phyloP scores from a whole-genome alignment of 2,113 vertebrate species.

The Epinephelus fuscoguttatus region DNA sequence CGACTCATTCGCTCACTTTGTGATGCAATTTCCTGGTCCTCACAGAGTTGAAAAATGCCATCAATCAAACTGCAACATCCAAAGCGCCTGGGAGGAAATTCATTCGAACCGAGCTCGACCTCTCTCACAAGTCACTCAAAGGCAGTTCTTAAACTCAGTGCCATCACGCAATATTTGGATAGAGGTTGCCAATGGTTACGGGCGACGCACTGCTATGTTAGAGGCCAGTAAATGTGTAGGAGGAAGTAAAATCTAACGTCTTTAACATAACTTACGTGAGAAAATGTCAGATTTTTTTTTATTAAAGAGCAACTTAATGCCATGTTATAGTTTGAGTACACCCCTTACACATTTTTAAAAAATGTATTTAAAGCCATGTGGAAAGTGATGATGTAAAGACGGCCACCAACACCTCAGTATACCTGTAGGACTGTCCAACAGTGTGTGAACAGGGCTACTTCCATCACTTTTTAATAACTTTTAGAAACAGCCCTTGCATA shows the following conservation, averaged over 20 bases:
- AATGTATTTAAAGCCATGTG: not conserved
- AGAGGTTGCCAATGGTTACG: not conserved
- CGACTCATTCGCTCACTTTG: slow-evolving; percentile 49
- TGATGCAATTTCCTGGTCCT: slow-evolving; percentile 67
- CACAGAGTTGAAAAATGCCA: slow-evolving; percentile 54
- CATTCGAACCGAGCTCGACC: slow-evolving; percentile 39
- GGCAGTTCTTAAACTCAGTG: slow-evolving; percentile 14
- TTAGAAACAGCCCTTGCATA: too few species aligned
- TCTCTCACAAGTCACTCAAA: slow-evolving; percentile 21
- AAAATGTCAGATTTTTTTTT: not conserved
- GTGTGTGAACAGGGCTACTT: too few species aligned
- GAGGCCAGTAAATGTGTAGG: not conserved
- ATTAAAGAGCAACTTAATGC: not conserved
- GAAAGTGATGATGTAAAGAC: not conserved
- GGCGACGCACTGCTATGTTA: not conserved
- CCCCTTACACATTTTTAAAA: not conserved
- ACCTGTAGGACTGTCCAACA: not conserved
- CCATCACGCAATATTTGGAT: slow-evolving; percentile 13
- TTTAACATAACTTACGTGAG: not conserved
- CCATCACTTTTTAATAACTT: too few species aligned
- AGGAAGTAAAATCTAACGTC: not conserved
- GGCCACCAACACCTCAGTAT: not conserved
- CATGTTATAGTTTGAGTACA: not conserved
- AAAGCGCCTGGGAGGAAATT: slow-evolving; percentile 45
- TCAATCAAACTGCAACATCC: slow-evolving; percentile 63